Evolutionary conservation across 2,113 vertebrate genomes (phyloP), one percentile per base, ranked within the genome.

Genomic region (Tauraco erythrolophus): DNA sequence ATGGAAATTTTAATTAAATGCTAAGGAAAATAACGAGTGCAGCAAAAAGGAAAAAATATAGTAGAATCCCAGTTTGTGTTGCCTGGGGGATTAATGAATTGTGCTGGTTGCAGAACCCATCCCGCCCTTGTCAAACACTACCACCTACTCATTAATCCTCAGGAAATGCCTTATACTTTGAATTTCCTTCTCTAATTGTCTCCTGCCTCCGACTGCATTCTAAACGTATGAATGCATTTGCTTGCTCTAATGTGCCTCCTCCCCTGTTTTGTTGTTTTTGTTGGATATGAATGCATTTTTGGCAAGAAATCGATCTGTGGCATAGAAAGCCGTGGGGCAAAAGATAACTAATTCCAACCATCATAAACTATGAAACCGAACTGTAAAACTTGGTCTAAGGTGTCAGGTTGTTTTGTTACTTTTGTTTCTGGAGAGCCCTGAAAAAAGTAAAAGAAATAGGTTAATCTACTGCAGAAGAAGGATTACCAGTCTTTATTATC

Each of bases 171-270:
- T 97, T 84, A 50, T 88, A 88, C 88, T 95, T 92, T 91, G 86
- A 92, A 94, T 93, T 95, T 95, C 89, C 80, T 92, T 89, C 79
- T 94, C 84, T 95, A 90, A 96, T 97, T 96, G 92, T 94, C 92
- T 96, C 85, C 89, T 94, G 84, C 58, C 50, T 94, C 78, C 1
- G 18, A 48, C 71, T 91, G 70, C 72, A 69, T 82, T 96, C 72
- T 85, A n/a, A 88, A 87, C 19, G 5, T 76, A 76, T 83, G 69
- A 96, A 87, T 82, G 89, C 57, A 65, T 92, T 95, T 90, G 45
- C 60, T 92, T 94, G 71, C 62, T 89, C 16, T 97, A 33, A 81
- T 95, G 35, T 62, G 43, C 51, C 65, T 65, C 64, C 56, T 86
- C 54, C 75, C 19, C 5, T 90, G 58, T 61, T 89, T 89, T 79